Percentiles rank a stretch among this genome's conserved stretches.
These are phyloP conservation scores for Drymodes brunneopygia DNA, from an alignment of 2,113 vertebrate species.

Conservation along the genomic window DNA sequence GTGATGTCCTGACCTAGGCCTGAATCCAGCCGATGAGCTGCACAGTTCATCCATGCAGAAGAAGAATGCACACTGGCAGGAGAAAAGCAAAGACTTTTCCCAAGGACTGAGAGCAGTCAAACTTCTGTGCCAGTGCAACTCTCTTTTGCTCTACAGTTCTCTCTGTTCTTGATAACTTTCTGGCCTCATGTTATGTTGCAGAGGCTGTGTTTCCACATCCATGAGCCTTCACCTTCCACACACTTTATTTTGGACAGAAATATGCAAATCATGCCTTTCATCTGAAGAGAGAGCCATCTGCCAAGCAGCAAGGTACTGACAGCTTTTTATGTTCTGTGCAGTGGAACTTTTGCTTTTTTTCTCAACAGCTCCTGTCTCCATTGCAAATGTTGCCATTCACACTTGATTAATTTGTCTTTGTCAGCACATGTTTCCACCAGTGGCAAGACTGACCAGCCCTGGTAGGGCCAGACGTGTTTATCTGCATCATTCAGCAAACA, in stretches of 20 bases:
- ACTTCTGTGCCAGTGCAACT: background rate
- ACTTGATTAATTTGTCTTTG: background rate
- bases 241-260: background rate
- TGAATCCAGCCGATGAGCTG: fast-evolving
- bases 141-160: background rate
- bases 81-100: background rate
- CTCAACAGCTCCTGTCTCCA: background rate
- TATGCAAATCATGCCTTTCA: background rate
- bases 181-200: background rate
- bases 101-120: background rate
- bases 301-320: background rate
- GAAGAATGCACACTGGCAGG: background rate
- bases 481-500: background rate
- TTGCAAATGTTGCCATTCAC: background rate
- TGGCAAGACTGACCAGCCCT: background rate
- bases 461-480: background rate
- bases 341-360: background rate
- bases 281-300: background rate
- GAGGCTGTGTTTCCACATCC: background rate
- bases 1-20: background rate
- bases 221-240: conserved; percentile 10
- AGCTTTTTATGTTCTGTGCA: background rate
- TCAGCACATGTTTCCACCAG: background rate
- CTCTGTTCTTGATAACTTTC: background rate
- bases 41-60: background rate